Base-by-base conservation (phyloP, 2,797 vertebrate genomes). In the Lophius americanus region DNA sequence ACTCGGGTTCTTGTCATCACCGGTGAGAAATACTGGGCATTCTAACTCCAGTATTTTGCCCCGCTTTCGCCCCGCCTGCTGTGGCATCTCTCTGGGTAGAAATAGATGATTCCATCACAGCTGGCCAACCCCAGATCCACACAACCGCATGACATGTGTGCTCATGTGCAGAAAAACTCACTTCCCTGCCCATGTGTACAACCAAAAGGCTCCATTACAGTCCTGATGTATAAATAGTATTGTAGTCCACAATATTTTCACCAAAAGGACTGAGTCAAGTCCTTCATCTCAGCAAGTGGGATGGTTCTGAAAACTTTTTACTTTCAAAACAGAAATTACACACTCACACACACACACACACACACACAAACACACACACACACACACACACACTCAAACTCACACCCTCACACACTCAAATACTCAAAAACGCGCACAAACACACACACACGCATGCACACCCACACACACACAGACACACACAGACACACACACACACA, bases 1-100 rank as follows among this genome's bases (percentile, higher is more conserved):
- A 57, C 67, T 76, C 50, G 68, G 64, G 76, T 57, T 76, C 73
- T 71, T 73, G 70, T 83, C 77, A 70, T 64, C 55, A 60, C 35
- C 67, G 61, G 60, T 2, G 13, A 73, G 59, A 68, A 76, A 67
- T 14, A 41, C 66, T 7, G 57, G 69, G 53, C 65, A 61, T 71
- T 74, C 60, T 60, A 49, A 67, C 48, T 49, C 23, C 32, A 55
- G 66, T 64, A 59, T 73, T 68, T 60, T 59, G 60, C 65, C 75
- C 54, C 32, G 73, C 14, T 4, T 65, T 54, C 47, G 13, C 42
- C 43, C n/a, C 13, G 41, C 44, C 68, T 49, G 53, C 52, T 67
- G 70, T 36, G 41, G 54, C 3, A 7, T 70, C 68, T 66, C 55
- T 51, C 43, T 64, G 58, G 63, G 53, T 23, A 41, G 58, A 23